Conservation (phyloP, 2,113 vertebrate species). For the Onychostoma macrolepis region DNA sequence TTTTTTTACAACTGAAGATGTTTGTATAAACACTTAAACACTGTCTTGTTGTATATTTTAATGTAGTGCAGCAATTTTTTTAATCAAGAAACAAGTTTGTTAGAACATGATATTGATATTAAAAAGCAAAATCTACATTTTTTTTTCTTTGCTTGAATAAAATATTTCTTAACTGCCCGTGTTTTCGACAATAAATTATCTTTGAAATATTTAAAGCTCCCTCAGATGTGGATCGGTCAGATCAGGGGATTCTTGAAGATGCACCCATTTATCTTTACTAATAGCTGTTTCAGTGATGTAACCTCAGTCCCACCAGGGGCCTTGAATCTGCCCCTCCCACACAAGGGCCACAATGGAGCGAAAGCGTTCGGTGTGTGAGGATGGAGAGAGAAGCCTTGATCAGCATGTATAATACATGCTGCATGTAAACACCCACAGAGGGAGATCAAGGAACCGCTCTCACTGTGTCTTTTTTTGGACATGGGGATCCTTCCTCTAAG, state of each 20-base stretch:
- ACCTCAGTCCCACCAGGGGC: background rate
- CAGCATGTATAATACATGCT: conserved; percentile 29
- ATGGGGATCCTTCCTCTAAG: conserved; percentile 53
- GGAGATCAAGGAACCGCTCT: conserved; percentile 46
- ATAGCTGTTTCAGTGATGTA: background rate
- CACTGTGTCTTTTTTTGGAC: conserved; percentile 42
- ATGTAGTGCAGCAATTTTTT: background rate
- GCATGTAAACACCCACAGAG: conserved; percentile 50
- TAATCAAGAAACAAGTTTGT: no score
- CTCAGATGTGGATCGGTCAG: background rate
- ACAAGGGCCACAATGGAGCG: background rate
- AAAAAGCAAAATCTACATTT: background rate
- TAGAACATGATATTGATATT: background rate
- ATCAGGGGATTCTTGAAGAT: background rate
- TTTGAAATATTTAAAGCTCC: background rate
- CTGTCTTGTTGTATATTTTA: background rate
- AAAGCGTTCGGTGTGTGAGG: background rate
- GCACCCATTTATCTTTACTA: conserved; percentile 10
- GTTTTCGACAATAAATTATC: background rate
- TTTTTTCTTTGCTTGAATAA: background rate
- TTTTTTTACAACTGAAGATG: no score
- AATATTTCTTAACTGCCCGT: background rate
- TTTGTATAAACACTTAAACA: background rate
- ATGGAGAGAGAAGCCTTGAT: conserved; percentile 36
- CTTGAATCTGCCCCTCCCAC: background rate